phyloP scores from a whole-genome alignment of 2,113 vertebrate genomes.

The Neopipo cinnamomea region DNA sequence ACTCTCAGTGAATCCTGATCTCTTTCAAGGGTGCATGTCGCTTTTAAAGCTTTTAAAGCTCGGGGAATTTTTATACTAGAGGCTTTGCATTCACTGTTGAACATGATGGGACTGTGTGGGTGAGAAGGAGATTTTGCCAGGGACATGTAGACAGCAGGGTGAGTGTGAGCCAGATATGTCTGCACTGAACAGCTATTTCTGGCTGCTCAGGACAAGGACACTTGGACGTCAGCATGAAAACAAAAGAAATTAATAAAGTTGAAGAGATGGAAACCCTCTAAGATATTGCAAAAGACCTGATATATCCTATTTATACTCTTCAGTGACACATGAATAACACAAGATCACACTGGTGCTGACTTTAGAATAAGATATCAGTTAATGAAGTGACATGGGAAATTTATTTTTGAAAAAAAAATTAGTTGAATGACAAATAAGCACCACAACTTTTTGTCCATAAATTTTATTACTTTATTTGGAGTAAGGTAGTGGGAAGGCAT shows the following conservation, averaged over 20 bases:
- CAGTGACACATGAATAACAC: background rate
- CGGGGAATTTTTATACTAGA: background rate
- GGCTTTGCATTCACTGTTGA: background rate
- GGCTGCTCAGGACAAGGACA: background rate
- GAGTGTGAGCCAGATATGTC: background rate
- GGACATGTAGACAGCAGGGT: background rate
- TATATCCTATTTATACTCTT: background rate
- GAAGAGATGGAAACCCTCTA: background rate
- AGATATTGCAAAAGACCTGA: background rate
- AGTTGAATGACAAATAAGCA: background rate
- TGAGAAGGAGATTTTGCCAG: background rate
- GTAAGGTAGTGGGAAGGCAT: background rate
- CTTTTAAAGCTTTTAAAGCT: slow-evolving; percentile 3
- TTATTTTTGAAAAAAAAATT: background rate
- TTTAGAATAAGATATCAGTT: background rate
- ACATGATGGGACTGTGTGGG: background rate
- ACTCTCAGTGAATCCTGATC: background rate
- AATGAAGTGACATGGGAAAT: background rate
- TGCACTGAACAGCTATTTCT: background rate
- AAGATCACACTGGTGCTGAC: background rate
- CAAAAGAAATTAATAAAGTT: background rate
- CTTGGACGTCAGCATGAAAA: background rate
- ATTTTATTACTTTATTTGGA: background rate
- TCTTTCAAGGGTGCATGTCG: background rate
- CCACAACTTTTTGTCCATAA: background rate